Base-by-base conservation (phyloP, 2,797 vertebrate genomes). In the Pachyuromys duprasi region DNA sequence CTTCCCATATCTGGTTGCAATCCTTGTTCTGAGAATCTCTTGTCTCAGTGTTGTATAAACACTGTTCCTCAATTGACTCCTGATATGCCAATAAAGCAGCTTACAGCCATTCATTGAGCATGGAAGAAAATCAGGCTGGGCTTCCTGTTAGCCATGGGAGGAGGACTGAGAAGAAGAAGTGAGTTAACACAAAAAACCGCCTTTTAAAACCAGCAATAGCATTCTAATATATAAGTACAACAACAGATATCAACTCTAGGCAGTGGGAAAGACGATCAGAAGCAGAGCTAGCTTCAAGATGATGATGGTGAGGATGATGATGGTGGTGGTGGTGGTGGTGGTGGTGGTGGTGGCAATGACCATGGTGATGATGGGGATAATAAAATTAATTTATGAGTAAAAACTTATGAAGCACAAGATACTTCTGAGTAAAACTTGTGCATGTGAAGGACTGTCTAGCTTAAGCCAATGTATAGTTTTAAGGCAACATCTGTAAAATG, bases 401-500 rank as follows among this genome's bases (percentile, higher is more conserved):
- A 36, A 53, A 28, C 12, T 7, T 11, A 33, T 14, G 12, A 69
- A 69, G 3, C 28, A 80, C 45, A 90, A 39, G 33, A 80, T 69
- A 69, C 39, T 96, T 94, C 39, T 93, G 5, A 31, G 15, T 63
- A 15, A 89, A 11, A 76, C 12, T 0, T 86, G 8, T 86, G n/a
- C 87, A 55, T 78, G 95, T 92, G 70, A 95, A 86, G 49, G 81
- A 53, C 8, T 78, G 9, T 57, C 28, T 39, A 93, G 91, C 49
- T 94, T 20, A 90, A 93, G 33, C 60, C 84, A 93, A 55, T 86
- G 69, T 6, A 36, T 45, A 80, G 22, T 45, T 84, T 86, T 87
- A 92, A 84, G 94, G 24, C n/a, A 89, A 12, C 74, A 65, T 70
- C 36, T 93, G 11, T 80, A 86, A 67, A 78, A 57, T 83, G 67